These are phyloP conservation scores for Piliocolobus tephrosceles DNA, from an alignment of 2,113 vertebrate genomes.

Conservation along the genomic window DNA sequence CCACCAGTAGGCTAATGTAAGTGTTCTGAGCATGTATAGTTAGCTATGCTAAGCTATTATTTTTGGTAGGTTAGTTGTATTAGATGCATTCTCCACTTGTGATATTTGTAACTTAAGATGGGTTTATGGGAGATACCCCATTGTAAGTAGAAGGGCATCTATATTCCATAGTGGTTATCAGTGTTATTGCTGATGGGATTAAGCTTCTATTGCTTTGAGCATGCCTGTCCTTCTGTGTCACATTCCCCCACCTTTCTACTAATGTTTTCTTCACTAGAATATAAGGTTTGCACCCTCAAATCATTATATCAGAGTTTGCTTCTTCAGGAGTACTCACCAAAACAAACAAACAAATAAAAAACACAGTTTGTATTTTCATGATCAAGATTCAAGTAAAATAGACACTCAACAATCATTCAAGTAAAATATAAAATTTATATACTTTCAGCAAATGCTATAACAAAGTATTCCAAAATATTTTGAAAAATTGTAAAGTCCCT, in stretches of 20 bases:
- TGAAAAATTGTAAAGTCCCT: background rate
- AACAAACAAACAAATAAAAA: background rate
- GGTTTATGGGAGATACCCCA: background rate
- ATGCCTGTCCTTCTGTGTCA: background rate
- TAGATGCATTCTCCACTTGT: background rate
- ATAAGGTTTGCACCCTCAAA: background rate
- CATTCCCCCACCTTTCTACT: background rate
- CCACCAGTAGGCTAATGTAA: background rate
- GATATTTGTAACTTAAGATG: background rate
- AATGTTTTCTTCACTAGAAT: background rate
- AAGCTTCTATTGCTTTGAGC: background rate
- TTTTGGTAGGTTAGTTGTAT: background rate
- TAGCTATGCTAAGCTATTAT: background rate
- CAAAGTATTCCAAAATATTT: background rate
- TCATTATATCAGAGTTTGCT: background rate
- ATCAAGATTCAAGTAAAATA: background rate
- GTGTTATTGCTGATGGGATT: background rate
- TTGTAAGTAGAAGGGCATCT: background rate
- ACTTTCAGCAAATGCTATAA: background rate
- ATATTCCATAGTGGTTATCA: background rate
- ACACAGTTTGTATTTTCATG: background rate
- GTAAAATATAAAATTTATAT: background rate
- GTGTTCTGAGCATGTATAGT: background rate
- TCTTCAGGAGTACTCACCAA: background rate
- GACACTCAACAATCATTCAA: background rate